Percentiles rank a stretch among this genome's conserved stretches.
These are phyloP conservation scores for Hirtodrosophila trivittata DNA, from an alignment of 2,888 invertebrate genomes.

Conservation along the genomic window DNA sequence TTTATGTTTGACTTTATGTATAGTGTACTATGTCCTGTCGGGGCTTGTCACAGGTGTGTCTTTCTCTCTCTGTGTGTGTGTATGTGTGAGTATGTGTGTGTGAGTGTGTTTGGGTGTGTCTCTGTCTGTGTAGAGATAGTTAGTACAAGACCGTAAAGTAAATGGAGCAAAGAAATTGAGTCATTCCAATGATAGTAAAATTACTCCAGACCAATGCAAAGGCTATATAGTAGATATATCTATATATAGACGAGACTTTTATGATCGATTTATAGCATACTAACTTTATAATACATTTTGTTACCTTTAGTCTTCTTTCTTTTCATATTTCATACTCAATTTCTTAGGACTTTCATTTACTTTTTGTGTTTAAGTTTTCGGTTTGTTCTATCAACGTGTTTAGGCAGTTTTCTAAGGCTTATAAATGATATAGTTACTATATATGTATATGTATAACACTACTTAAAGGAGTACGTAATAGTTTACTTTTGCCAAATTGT, in stretches of 20 bases:
- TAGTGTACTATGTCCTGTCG: slow-evolving; percentile 1
- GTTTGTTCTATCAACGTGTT: slow-evolving; percentile 23
- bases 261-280: too few relatives aligned
- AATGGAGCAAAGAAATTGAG: slow-evolving; percentile 14
- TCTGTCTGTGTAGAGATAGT: slow-evolving; percentile 3
- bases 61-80: slow-evolving; percentile 1
- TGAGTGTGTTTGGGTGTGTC: background rate
- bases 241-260: too few relatives aligned
- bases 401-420: slow-evolving; percentile 30
- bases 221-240: too few relatives aligned
- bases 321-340: slow-evolving; percentile 9
- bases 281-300: too few relatives aligned
- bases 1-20: slow-evolving; percentile 50
- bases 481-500: slow-evolving; percentile 41
- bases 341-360: slow-evolving; percentile 6
- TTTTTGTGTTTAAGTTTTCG: slow-evolving; percentile 5
- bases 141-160: background rate
- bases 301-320: background rate
- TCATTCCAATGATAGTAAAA: too few relatives aligned
- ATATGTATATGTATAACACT: slow-evolving; percentile 8
- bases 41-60: background rate
- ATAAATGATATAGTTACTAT: slow-evolving; percentile 44
- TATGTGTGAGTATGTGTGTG: slow-evolving; percentile 3
- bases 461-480: slow-evolving; percentile 1
- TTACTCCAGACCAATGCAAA: too few relatives aligned